phyloP scores from a whole-genome alignment of 2,797 vertebrate genomes.

The Premnoplex brunnescens region DNA sequence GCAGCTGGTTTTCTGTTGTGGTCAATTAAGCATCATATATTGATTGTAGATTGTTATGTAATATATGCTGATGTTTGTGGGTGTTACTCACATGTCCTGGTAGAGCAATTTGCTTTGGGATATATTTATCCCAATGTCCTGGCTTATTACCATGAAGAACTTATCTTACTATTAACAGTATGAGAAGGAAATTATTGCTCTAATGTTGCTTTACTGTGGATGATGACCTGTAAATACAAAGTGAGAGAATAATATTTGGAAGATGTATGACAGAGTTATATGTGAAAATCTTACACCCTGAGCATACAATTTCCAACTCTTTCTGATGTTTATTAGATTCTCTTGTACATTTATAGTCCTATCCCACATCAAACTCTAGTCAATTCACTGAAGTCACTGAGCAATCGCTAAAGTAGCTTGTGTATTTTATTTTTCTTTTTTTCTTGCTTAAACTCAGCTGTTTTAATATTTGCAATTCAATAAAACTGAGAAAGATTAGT shows the following conservation, averaged over 20 bases:
- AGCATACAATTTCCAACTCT: not conserved
- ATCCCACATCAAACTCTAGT: not conserved
- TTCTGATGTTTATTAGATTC: not conserved
- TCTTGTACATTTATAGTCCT: not conserved
- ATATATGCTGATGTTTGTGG: not conserved
- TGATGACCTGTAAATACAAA: not conserved
- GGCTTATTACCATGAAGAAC: not conserved
- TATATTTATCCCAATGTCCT: conserved; percentile 14
- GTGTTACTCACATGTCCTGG: not conserved
- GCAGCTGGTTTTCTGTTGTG: not conserved
- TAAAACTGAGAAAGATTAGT: not conserved
- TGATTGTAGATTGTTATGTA: not conserved
- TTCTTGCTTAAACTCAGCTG: not conserved
- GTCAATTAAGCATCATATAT: not conserved
- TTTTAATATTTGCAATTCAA: not conserved
- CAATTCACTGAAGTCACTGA: not conserved
- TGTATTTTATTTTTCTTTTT: not conserved
- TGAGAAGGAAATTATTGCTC: not conserved
- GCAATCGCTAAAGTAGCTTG: not conserved
- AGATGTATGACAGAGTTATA: not conserved
- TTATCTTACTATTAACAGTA: not conserved
- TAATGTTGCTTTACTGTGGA: not conserved
- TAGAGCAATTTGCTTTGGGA: not conserved
- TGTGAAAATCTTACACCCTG: not conserved
- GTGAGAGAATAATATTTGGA: not conserved